A percentile compares a stretch with the other conserved stretches of the same genome.
Conservation (phyloP, 2,888 invertebrate species). For the Apodemia zela region DNA sequence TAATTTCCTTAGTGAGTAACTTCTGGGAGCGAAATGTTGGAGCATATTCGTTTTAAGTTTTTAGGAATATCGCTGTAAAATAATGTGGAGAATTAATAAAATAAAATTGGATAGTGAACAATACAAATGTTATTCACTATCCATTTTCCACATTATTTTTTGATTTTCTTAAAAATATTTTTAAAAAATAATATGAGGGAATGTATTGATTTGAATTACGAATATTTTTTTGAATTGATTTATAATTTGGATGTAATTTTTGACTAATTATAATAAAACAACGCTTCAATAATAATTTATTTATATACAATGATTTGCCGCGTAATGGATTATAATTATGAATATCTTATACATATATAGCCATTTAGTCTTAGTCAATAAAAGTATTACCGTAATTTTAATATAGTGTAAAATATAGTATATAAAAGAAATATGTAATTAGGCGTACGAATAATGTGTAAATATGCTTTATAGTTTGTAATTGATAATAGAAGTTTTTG, state of each 20-base stretch:
- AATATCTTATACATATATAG: conserved; percentile 29
- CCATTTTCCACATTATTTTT: neutral
- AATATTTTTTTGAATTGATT: too few species aligned
- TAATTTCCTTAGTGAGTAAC: too few species aligned
- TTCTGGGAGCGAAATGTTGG: too few species aligned
- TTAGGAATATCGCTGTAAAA: neutral
- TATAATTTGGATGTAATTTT: too few species aligned
- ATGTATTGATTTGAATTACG: too few species aligned
- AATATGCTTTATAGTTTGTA: conserved; percentile 27
- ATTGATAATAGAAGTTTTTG: conserved; percentile 15
- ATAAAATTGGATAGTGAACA: neutral
- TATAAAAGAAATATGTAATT: conserved; percentile 38
- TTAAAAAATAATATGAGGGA: too few species aligned
- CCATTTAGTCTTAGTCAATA: conserved; percentile 54
- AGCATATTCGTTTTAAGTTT: neutral
- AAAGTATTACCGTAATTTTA: conserved; percentile 57
- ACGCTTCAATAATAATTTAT: conserved; percentile 44
- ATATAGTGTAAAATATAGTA: conserved; percentile 32
- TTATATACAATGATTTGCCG: conserved; percentile 36
- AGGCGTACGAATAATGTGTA: conserved; percentile 31
- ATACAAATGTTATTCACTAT: neutral
- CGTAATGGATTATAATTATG: conserved; percentile 20
- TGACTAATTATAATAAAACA: too few species aligned
- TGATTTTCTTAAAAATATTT: too few species aligned
- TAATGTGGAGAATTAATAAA: neutral